Percentiles rank a stretch among this genome's conserved stretches.
phyloP scores from a whole-genome alignment of 1,140 invertebrate species.

The Dermatophagoides farinae region DNA sequence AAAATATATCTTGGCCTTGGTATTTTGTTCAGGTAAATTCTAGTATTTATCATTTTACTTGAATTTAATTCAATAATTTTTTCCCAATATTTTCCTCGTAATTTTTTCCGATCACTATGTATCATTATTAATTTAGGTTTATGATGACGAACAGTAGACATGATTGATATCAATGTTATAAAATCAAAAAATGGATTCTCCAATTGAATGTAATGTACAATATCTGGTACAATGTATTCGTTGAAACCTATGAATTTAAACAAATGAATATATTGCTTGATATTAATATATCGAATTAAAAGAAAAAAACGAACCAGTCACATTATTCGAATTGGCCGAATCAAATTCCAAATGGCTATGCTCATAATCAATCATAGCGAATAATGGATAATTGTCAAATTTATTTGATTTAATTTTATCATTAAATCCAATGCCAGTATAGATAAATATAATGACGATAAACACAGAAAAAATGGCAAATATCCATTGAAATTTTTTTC shows the following conservation, averaged over 20 bases:
- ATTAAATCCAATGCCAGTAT: too few species aligned
- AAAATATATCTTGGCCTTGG: slow-evolving; percentile 21
- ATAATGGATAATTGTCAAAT: not conserved
- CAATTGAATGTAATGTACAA: slow-evolving; percentile 21
- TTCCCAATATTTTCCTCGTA: slow-evolving; percentile 20
- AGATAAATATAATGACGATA: too few species aligned
- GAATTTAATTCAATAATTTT: slow-evolving; percentile 14
- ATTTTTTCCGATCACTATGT: slow-evolving; percentile 20
- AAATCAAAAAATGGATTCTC: slow-evolving; percentile 19
- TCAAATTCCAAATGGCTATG: not conserved
- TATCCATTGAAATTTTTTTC: too few species aligned
- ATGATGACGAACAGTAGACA: slow-evolving; percentile 20
- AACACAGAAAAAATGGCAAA: too few species aligned
- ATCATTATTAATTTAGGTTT: slow-evolving; percentile 21
- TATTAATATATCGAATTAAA: not conserved
- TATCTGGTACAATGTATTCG: slow-evolving; percentile 20
- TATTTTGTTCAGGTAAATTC: slow-evolving; percentile 12
- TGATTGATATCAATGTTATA: slow-evolving; percentile 22
- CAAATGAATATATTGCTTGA: not conserved
- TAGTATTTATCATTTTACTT: slow-evolving; percentile 9
- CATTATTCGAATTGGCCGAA: not conserved
- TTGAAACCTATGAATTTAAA: slow-evolving; percentile 13
- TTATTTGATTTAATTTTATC: too few species aligned
- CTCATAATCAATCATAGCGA: not conserved
- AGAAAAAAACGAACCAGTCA: not conserved